Evolutionary conservation across 2,888 invertebrate species (phyloP), one percentile per base, ranked within the genome.

Genomic region (Cephalotes varians): DNA sequence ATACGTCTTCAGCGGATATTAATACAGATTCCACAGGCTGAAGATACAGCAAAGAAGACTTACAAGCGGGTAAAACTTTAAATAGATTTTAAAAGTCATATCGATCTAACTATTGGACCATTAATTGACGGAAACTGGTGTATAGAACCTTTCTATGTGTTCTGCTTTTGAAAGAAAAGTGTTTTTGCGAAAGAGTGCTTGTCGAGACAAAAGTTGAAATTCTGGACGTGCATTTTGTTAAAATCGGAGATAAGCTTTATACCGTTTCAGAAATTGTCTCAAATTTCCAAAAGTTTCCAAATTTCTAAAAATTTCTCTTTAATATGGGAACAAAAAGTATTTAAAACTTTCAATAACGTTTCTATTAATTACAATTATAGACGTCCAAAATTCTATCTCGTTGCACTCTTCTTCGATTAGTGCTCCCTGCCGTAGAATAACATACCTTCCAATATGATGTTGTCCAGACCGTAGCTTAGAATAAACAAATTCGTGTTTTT

Each of bases 81-180:
- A 79, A 76, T 88, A 88, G 81, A 69, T 76, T 64, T 49, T 83
- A 76, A 85, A 54, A 82, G 56, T 74, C 81, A 62, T 85, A 88
- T 81, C 74, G 85, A 86, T 64, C 71, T 79, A 72, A 86, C 28
- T 79, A 71, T 85, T 58, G 85, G 89, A 88, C 87, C 87, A 87
- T 87, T 80, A 81, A 88, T 72, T 60, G 69, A 67, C 67, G 64
- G 37, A 76, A 64, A 76, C 73, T 60, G 81, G 58, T 65, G 82
- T 85, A 83, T 82, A 69, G 82, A 72, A 40, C 31, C n/a, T 37
- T 54, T 21, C 40, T 71, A 77, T 56, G 56, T 58, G 86, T 51
- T 28, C 56, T n/a, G 37, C 51, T 40, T 72, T 49, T 10, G 47
- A 82, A 60, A 44, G 71, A 49, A 4, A 18, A 40, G 28, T 56